Conservation (phyloP, 2,113 vertebrate genomes). For the Cheirogaleus medius region DNA sequence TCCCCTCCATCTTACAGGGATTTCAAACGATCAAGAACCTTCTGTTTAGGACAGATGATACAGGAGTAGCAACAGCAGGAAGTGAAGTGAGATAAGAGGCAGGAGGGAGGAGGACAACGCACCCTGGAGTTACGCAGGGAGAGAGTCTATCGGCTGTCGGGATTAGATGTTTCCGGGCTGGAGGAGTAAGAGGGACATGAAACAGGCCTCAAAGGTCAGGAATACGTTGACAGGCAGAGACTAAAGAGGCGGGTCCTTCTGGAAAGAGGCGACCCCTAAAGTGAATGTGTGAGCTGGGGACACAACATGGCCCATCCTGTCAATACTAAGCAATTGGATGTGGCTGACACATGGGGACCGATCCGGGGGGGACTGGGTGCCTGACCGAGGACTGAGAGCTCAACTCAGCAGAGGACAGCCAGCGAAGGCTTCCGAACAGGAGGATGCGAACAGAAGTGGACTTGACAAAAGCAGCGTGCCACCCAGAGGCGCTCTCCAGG, state of each 20-base stretch:
- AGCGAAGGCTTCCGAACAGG: neutral
- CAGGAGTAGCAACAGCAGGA: neutral
- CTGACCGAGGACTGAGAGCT: neutral
- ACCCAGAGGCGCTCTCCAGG: neutral
- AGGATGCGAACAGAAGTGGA: neutral
- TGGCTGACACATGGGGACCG: neutral
- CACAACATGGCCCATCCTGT: neutral
- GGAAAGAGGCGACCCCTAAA: neutral
- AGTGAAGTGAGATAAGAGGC: neutral
- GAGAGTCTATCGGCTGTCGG: neutral
- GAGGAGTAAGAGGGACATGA: neutral
- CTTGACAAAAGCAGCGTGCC: neutral
- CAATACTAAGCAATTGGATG: accelerated
- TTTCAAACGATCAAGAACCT: neutral
- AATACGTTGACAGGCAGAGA: neutral
- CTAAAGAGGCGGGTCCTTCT: neutral
- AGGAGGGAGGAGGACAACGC: neutral
- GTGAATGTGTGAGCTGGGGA: accelerated
- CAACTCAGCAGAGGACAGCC: neutral
- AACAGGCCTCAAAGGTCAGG: neutral
- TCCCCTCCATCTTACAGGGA: accelerated
- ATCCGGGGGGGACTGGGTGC: neutral
- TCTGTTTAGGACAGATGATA: neutral
- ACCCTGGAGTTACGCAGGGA: too few species aligned
- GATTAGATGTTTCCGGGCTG: neutral